Evolutionary conservation across 2,888 invertebrate genomes (phyloP), one percentile per base, ranked within the genome.

Genomic region (Noctua janthe): DNA sequence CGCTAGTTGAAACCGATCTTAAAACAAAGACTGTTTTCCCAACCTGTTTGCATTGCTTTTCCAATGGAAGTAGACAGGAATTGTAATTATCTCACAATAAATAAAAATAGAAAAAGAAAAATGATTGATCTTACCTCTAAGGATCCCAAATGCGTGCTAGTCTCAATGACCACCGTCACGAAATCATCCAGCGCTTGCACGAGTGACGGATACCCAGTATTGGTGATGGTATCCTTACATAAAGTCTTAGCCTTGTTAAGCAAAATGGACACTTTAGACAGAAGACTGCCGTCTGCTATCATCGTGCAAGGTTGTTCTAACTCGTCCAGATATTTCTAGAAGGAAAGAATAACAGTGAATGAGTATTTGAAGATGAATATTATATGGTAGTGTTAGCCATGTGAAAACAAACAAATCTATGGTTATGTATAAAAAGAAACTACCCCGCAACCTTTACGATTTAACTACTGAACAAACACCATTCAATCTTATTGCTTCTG

Each of bases 171-270:
- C 47, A 97, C 97, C 0, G 97, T 97, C 4, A 98, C 97, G 78
- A 98, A 97, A 74, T 97, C 97, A 87, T 98, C 98, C 73, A 99
- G 92, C 0, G 96, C 97, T 78, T 97, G 97, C 17, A 98, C 97
- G 39, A 98, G 93, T 8, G 96, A 93, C 0, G 98, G 97, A 91
- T 98, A 98, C 0, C 96, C 94, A 94, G 89, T 97, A 93, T 96
- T 95, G 0, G 94, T 91, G 43, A 98, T 97, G 0, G 97, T 97
- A 83, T 98, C 97, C 88, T 97, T 97, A 82, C 98, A 98, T 0
- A 98, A 93, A 29, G 97, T 96, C 81, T 97, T 97, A 0, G 98
- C 97, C 85, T 98, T 98, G 78, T 94, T 94, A 84, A 98, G 97
- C 70, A 98, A 92, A 73, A 84, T 95, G 0, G 95, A 92, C 1